Evolutionary conservation across 2,888 invertebrate genomes (phyloP).

Genomic region (Brenthis ino): DNA sequence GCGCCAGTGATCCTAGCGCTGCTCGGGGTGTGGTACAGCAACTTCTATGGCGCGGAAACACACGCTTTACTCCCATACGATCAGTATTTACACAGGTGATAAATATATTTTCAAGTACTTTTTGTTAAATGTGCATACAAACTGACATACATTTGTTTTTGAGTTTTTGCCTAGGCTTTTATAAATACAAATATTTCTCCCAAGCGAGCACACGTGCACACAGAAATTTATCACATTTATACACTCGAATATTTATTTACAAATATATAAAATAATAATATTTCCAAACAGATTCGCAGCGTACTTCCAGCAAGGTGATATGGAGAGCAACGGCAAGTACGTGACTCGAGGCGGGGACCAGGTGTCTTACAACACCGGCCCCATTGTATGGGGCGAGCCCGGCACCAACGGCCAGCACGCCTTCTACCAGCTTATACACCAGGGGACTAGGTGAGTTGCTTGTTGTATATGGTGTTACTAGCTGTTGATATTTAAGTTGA

Average conservation of each 20-base stretch:
- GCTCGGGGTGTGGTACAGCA: constrained; percentile 96
- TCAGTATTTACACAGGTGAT: constrained; percentile 96
- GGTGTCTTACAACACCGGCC: constrained; percentile 85
- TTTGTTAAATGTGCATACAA: neutral
- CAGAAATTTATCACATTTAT: too few species aligned
- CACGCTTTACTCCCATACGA: constrained; percentile 98
- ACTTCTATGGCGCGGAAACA: constrained; percentile 97
- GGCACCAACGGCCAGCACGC: constrained; percentile 99
- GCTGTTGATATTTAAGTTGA: too few species aligned
- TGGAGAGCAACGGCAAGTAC: constrained; percentile 99
- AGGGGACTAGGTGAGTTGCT: constrained; percentile 82
- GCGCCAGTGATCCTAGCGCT: constrained; percentile 96
- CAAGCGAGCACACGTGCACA: too few species aligned
- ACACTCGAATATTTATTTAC: too few species aligned
- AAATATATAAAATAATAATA: neutral
- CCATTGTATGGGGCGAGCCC: constrained; percentile 98
- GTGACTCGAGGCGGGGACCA: constrained; percentile 87
- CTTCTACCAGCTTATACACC: constrained; percentile 99
- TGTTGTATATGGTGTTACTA: too few species aligned
- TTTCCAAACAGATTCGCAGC: constrained; percentile 89
- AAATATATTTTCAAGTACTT: neutral
- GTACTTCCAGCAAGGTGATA: constrained; percentile 99
- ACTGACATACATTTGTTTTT: too few species aligned
- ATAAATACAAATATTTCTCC: too few species aligned
- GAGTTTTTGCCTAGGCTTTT: too few species aligned